Conservation (phyloP, 1,140 invertebrate species). For the Brachionus sp. region DNA sequence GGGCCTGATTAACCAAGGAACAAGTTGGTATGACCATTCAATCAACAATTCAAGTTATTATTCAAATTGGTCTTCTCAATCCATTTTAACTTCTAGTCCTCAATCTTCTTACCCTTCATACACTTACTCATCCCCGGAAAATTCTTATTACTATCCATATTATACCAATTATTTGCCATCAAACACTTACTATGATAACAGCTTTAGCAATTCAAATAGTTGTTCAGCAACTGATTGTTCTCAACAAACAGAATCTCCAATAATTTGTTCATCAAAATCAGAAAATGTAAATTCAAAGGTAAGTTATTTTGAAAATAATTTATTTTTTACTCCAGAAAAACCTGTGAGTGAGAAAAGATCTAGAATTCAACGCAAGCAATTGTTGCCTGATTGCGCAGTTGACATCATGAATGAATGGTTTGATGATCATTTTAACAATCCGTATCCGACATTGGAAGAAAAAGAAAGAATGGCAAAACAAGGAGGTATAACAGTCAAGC, state of each 20-base stretch:
- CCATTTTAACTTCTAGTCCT: neutral
- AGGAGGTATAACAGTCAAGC: constrained; percentile 51
- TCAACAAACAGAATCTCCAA: neutral
- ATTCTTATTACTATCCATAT: neutral
- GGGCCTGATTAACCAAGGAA: neutral
- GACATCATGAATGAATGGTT: constrained; percentile 54
- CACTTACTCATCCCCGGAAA: neutral
- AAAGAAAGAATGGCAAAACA: constrained; percentile 52
- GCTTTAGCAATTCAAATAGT: neutral
- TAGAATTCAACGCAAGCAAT: neutral
- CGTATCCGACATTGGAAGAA: constrained; percentile 54
- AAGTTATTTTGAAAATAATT: neutral
- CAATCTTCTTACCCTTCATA: neutral
- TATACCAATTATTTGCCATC: neutral
- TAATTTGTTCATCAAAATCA: neutral
- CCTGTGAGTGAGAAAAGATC: neutral
- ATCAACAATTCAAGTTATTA: neutral
- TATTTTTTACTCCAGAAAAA: neutral
- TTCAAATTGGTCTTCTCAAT: neutral
- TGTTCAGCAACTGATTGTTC: neutral
- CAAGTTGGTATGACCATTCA: neutral
- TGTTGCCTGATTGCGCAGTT: constrained; percentile 48
- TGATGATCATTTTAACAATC: constrained; percentile 51
- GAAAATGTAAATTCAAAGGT: neutral
- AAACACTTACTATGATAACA: neutral